Base-by-base conservation (phyloP, 2,797 vertebrate genomes). In the Enteromius unitaeniatus region DNA sequence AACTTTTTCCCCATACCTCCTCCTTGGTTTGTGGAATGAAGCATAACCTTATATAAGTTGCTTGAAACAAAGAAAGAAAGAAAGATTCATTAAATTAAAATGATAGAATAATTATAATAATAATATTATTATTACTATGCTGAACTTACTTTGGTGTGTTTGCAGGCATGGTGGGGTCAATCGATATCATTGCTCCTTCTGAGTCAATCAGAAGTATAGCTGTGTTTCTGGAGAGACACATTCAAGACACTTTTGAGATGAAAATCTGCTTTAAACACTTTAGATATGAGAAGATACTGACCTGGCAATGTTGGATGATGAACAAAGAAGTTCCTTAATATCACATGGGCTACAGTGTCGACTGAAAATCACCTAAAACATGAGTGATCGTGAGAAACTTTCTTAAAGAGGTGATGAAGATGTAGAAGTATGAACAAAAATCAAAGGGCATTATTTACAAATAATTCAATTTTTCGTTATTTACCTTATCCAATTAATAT, bases 321-420 rank as follows among this genome's bases (percentile, higher is more conserved):
- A 96, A 92, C 97, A 98, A 86, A 98, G 94, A 28, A 99, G 95
- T 87, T 98, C 97, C 92, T 96, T 97, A 89, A 99, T 98, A 87
- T 99, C 98, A 88, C 93, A 96, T 17, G 97, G 96, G 88, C 95
- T 98, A 92, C 97, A 99, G 91, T 95, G 94, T 14, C 76, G 70
- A 86, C 93, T 95, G 91, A 96, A 95, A 76, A 95, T 91, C 88
- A 95, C 95, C 95, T 96, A 3, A 85, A 64, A 34, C 13, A 79
- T 42, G 15, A 37, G 23, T 17, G 34, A 19, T 34, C 26, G 9
- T 17, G 62, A 65, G 14, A 3, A 15, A 45, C 23, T 74, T 74
- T 11, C 72, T 13, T n/a, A 53, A 34, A 11, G 19, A 53, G 23
- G 34, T 4, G 2, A 28, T 28, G 5, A 45, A 19, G 42, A 65